phyloP scores from a whole-genome alignment of 2,888 invertebrate species.

The Drosophila silvestris region DNA sequence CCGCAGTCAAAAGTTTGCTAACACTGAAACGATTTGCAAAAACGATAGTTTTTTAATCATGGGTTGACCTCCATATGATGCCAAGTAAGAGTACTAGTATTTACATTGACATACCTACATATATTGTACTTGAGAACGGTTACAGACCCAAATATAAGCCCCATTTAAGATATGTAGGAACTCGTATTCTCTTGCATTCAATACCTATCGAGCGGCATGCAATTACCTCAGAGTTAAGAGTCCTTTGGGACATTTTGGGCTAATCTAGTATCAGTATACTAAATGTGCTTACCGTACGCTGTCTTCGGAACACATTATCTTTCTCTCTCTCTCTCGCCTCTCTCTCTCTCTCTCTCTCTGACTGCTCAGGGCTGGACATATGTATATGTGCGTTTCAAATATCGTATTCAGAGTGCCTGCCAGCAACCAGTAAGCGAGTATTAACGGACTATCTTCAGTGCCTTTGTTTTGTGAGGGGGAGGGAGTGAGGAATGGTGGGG shows the following conservation, averaged over 20 bases:
- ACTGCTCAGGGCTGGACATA: constrained; percentile 30
- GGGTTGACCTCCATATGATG: neutral
- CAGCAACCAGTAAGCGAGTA: constrained; percentile 30
- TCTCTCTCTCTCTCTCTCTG: neutral
- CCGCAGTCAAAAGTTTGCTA: neutral
- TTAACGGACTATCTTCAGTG: constrained; percentile 22
- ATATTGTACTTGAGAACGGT: neutral
- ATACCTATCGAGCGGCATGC: constrained; percentile 16
- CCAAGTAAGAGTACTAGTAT: neutral
- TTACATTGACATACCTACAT: neutral
- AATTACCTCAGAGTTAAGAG: constrained; percentile 35
- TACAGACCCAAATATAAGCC: neutral
- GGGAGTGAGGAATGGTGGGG: neutral
- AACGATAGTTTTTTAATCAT: neutral
- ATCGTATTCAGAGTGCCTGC: constrained; percentile 38
- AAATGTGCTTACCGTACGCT: constrained; percentile 54
- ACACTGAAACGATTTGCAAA: neutral
- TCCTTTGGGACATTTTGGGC: constrained; percentile 46
- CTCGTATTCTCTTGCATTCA: constrained; percentile 16
- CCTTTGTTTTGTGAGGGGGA: constrained; percentile 1
- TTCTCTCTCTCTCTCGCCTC: neutral
- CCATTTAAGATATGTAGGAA: constrained; percentile 1
- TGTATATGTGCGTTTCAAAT: constrained; percentile 11
- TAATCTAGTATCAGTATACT: constrained; percentile 45
- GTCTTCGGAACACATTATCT: constrained; percentile 34